These are phyloP conservation scores for Crenichthys baileyi DNA, from an alignment of 2,797 vertebrate species.

Conservation along the genomic window DNA sequence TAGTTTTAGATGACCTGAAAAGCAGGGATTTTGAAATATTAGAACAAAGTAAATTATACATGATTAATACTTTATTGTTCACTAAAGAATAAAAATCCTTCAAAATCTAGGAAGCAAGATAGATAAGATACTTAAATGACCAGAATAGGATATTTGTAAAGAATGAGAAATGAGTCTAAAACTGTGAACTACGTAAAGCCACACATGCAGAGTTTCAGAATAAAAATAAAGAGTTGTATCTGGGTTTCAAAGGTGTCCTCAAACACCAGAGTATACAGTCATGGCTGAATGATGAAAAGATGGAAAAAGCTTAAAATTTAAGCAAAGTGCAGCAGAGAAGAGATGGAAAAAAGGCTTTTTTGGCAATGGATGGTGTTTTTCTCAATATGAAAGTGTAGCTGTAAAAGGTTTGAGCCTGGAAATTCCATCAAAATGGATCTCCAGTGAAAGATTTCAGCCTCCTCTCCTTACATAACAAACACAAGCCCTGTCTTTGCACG, in stretches of 20 bases:
- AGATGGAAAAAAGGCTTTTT: constrained; percentile 54
- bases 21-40: background rate
- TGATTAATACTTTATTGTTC: background rate
- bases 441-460: constrained; percentile 46
- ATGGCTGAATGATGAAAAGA: constrained; percentile 15
- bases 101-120: background rate
- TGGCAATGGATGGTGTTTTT: constrained; percentile 71
- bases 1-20: background rate
- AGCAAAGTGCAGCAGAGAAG: constrained; percentile 45
- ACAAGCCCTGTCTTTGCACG: constrained; percentile 21
- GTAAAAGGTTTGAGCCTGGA: constrained; percentile 63
- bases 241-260: background rate
- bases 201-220: background rate
- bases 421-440: constrained; percentile 66
- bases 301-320: constrained; percentile 31
- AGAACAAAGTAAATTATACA: background rate
- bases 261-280: background rate
- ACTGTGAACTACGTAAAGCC: background rate
- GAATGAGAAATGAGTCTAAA: background rate
- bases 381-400: constrained; percentile 68
- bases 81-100: background rate
- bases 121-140: background rate
- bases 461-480: constrained; percentile 68
- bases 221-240: background rate
- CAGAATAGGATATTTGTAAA: background rate